A percentile compares a stretch with the other conserved stretches of the same genome.
Conservation (phyloP, 2,113 vertebrate species). For the Oreotrochilus melanogaster region DNA sequence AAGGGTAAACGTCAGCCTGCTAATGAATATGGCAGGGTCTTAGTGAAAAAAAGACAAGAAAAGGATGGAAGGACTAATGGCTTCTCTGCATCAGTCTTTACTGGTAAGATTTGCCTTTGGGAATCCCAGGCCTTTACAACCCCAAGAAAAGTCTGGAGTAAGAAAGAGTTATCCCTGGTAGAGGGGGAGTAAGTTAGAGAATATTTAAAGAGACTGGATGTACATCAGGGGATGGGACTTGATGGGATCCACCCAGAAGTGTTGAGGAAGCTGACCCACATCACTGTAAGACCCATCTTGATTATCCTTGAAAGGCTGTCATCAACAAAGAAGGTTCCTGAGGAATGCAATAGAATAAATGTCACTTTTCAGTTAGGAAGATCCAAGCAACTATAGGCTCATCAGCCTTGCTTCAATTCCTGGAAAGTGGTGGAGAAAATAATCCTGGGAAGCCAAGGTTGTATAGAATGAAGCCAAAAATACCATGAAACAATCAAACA, state of each 20-base stretch:
- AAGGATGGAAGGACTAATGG: background rate
- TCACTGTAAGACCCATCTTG: background rate
- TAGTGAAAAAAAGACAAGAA: background rate
- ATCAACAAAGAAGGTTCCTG: background rate
- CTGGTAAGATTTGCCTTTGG: background rate
- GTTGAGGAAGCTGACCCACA: background rate
- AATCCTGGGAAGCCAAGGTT: background rate
- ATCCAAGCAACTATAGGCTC: background rate
- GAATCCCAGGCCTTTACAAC: background rate
- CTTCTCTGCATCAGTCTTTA: background rate
- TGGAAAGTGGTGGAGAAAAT: background rate
- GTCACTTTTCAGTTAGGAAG: background rate
- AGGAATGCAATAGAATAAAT: background rate
- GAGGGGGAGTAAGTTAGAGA: background rate
- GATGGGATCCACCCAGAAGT: background rate
- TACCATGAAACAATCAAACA: background rate
- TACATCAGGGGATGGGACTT: background rate
- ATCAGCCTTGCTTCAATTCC: background rate
- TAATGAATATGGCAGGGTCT: background rate
- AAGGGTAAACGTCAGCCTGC: background rate
- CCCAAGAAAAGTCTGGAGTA: background rate
- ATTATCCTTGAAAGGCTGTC: background rate
- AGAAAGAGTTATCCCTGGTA: background rate
- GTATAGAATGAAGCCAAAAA: background rate
- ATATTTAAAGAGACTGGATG: background rate